Base-by-base conservation (phyloP, 2,888 invertebrate species). In the Stenodera caucasica region DNA sequence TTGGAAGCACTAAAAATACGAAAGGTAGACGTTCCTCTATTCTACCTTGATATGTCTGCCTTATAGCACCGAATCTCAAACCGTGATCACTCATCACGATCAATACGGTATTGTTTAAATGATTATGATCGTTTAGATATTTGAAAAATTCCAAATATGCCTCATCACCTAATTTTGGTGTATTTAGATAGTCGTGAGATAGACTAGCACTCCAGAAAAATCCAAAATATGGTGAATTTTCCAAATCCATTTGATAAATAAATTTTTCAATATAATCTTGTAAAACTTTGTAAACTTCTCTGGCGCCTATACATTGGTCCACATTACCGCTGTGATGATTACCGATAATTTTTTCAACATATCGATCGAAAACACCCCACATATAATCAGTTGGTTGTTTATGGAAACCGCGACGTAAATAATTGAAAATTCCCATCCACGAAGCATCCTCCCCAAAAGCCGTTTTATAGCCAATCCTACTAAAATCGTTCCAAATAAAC, bases 1-100 rank as follows among this genome's bases (percentile, higher is more conserved):
- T 77, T 0, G 96, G 96, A 60, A 94, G 78, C 3, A 88, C 78
- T 1, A 92, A 79, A 69, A 89, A 88, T 32, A 94, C 82, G 66
- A 94, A 88, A 0, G 97, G 96, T 58, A 95, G 83, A 50, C 95
- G 86, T 76, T 94, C 96, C 79, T 97, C 96, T 75, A 96, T 83
- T 75, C 89, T 84, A 1, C 93, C 93, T 80, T 95, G 92, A 78
- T 90, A 92, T 0, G 95, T 95, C 68, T 85, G 83, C 9, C 94
- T 84, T 69, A 94, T 93, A 7, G 84, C 84, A 2, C 95, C 96
- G 89, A 91, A 95, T 63, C 96, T 82, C 60, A 94, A 88, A 0
- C 96, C 96, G 74, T 96, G 96, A 76, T 96, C 96, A 77, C 95
- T 95, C 82, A 95, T 83, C 49, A 85, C 75, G 55, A 94, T 82